phyloP scores from a whole-genome alignment of 2,113 vertebrate genomes.

The Elephas maximus region DNA sequence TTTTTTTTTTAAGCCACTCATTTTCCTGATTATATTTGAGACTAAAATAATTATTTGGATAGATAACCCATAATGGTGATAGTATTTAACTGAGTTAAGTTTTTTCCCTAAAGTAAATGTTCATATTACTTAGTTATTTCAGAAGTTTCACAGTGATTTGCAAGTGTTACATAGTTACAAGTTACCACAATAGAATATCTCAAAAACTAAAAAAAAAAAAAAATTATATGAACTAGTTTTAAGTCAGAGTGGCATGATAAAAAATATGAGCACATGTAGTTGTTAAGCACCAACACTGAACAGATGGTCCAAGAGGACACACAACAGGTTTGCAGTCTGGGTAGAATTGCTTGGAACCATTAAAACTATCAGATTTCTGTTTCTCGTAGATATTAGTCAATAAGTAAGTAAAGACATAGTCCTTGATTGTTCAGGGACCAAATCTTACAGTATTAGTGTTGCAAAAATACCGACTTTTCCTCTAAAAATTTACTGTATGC shows the following conservation, averaged over 20 bases:
- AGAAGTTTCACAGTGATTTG: neutral
- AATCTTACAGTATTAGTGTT: slow-evolving; percentile 81
- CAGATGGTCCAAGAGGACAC: slow-evolving; percentile 90
- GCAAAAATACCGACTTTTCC: slow-evolving; percentile 73
- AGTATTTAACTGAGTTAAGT: slow-evolving; percentile 27
- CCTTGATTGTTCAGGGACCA: slow-evolving; percentile 80
- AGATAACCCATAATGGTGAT: slow-evolving; percentile 19
- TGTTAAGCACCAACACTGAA: slow-evolving; percentile 85
- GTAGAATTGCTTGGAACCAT: slow-evolving; percentile 87
- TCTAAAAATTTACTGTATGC: slow-evolving; percentile 77
- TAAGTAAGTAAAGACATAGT: slow-evolving; percentile 89
- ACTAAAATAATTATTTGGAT: neutral
- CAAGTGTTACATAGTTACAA: slow-evolving; percentile 47
- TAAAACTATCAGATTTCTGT: slow-evolving; percentile 90
- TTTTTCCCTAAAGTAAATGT: slow-evolving; percentile 55
- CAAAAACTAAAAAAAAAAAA: slow-evolving; percentile 36
- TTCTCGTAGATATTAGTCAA: slow-evolving; percentile 88
- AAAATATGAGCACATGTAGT: slow-evolving; percentile 80
- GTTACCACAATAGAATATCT: slow-evolving; percentile 16
- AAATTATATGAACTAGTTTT: slow-evolving; percentile 62
- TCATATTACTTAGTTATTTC: slow-evolving; percentile 44
- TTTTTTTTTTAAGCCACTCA: neutral
- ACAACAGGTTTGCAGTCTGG: slow-evolving; percentile 87
- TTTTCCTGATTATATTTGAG: slow-evolving; percentile 28
- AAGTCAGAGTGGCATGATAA: slow-evolving; percentile 67